Base-by-base conservation (phyloP, 53 echinoderm and acorn worm species). In the Crossaster papposus region DNA sequence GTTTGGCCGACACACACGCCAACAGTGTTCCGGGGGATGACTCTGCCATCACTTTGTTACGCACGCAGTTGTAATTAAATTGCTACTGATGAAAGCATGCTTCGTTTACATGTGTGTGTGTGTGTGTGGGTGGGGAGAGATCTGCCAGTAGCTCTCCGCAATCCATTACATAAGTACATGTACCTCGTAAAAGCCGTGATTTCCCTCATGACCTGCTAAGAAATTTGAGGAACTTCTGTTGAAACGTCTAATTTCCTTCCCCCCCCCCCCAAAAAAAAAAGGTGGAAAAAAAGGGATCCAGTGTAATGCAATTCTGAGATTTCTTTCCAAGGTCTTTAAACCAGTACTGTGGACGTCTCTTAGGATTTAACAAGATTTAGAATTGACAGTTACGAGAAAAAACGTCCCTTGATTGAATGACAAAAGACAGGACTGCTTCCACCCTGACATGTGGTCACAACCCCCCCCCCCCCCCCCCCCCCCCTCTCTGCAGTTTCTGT, bases 331-430 rank as follows among this genome's bases (percentile, higher is more conserved):
- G 50, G 78, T 78, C 78, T 22, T 28, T 78, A 51, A 78, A 78
- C 78, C 78, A 78, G 78, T 78, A 78, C 52, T 51, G 24, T 11
- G n/a, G 36, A 76, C 29, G 37, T 78, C 52, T 78, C 26, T 50
- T 26, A 78, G 50, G 51, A 28, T 17, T 2, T 74, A 74, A 74
- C 35, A 34, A 74, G 75, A 33, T 74, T 74, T 32, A 4, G 33
- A 20, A 35, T 35, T 74, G 75, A 74, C 75, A 74, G 75, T 74
- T 74, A 74, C 28, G 11, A 68, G 68, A 68, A 81, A n/a, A 81
- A 63, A 32, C 22, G 18, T 26, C 58, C 81, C 11, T 5, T 81
- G 81, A 81, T 84, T 84, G 71, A 70, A 70, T 84, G 31, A 72
- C 73, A 72, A 84, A 84, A 84, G 84, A 36, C 22, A 3, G 44